Percentiles rank a stretch among this genome's conserved stretches.
These are phyloP conservation scores for Centropus bengalensis DNA, from an alignment of 2,113 vertebrate species.

Conservation along the genomic window DNA sequence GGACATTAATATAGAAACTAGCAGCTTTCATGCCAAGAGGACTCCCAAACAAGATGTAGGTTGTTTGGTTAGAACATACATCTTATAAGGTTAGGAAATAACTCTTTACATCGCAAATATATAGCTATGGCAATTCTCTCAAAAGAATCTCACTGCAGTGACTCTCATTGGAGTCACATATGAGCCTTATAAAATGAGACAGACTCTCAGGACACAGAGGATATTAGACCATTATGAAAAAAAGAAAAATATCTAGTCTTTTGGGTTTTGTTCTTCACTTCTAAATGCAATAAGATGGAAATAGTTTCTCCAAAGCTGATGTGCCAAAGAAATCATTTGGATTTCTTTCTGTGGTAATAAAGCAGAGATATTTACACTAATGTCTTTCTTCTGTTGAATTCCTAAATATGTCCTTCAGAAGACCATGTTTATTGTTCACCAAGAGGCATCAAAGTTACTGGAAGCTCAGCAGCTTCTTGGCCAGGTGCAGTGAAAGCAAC, in stretches of 20 bases:
- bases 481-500: rapidly evolving
- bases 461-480: neutral
- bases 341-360: neutral
- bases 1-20: neutral
- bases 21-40: neutral
- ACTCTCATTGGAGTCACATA: neutral
- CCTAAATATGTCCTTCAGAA: neutral
- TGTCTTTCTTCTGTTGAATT: neutral
- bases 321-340: neutral
- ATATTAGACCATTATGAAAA: neutral
- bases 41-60: neutral
- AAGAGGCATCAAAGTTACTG: neutral
- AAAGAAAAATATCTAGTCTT: neutral
- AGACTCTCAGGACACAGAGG: neutral
- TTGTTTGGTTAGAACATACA: neutral
- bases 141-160: neutral
- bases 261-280: neutral
- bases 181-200: neutral
- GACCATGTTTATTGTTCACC: neutral
- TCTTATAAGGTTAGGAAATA: neutral
- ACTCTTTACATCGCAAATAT: neutral
- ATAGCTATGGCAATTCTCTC: neutral
- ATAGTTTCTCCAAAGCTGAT: neutral
- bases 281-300: neutral
- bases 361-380: neutral